Conservation (phyloP, 2,113 vertebrate genomes). For the Typhlomys cinereus region DNA sequence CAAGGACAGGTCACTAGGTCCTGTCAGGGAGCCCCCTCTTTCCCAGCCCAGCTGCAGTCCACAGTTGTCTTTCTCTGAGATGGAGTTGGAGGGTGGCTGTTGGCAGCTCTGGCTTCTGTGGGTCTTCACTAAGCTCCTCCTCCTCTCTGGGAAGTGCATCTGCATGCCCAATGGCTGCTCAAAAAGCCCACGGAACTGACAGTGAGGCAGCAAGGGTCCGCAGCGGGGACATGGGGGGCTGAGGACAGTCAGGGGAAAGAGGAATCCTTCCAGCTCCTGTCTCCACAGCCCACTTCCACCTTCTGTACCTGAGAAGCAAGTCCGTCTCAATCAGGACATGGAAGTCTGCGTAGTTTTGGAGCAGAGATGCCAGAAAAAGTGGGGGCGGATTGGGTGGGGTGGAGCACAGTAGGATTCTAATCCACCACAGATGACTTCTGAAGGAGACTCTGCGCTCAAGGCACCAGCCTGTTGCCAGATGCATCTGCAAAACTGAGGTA, state of each 20-base stretch:
- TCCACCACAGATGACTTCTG: accelerated
- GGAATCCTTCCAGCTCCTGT: neutral
- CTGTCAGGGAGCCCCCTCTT: neutral
- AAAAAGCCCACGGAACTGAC: neutral
- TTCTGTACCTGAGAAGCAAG: neutral
- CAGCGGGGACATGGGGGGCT: neutral
- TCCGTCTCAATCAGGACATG: neutral
- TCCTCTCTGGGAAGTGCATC: neutral
- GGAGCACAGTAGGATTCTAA: neutral
- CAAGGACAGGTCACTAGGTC: accelerated
- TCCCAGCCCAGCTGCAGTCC: neutral
- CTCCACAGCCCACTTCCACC: accelerated
- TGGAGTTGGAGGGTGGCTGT: neutral
- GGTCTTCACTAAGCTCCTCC: neutral
- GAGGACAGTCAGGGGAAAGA: neutral
- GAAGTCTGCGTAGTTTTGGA: neutral
- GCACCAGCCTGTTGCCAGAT: neutral
- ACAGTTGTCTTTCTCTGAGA: neutral
- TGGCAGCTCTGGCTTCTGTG: neutral
- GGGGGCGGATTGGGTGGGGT: accelerated
- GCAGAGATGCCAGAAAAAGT: neutral
- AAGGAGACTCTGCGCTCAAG: neutral
- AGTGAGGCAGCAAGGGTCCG: neutral
- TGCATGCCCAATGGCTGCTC: neutral
- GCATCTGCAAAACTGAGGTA: neutral